phyloP scores from a whole-genome alignment of 2,888 invertebrate species.

The Odontocolon sp. region DNA sequence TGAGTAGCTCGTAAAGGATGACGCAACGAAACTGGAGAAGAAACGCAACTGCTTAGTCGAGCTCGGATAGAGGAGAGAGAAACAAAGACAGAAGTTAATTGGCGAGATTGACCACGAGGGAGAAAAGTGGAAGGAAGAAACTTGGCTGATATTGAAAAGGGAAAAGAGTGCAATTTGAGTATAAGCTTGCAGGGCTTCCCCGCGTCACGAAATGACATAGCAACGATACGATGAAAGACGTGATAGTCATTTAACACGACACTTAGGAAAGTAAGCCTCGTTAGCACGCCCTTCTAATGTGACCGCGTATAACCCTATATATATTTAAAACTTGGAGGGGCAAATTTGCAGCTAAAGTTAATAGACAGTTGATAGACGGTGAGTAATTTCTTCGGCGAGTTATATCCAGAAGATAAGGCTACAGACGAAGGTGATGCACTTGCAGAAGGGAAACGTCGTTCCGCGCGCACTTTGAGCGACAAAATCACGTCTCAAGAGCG shows the following conservation, averaged over 20 bases:
- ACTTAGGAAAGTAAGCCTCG: conserved; percentile 55
- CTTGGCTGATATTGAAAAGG: not conserved
- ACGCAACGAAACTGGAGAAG: conserved; percentile 38
- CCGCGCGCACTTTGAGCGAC: too few relatives aligned
- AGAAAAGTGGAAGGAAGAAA: not conserved
- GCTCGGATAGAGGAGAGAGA: not conserved
- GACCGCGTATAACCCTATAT: not conserved
- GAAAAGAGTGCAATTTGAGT: conserved; percentile 24
- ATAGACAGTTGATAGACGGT: too few relatives aligned
- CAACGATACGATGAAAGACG: conserved; percentile 56
- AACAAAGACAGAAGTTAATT: conserved; percentile 25
- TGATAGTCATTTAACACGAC: conserved; percentile 60
- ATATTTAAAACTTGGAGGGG: too few relatives aligned
- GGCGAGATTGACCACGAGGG: conserved; percentile 32
- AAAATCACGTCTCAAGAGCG: not conserved
- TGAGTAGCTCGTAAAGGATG: conserved; percentile 36
- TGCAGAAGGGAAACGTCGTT: too few relatives aligned
- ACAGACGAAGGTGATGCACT: too few relatives aligned
- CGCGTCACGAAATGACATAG: conserved; percentile 42
- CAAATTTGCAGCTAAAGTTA: too few relatives aligned
- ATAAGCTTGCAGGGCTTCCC: conserved; percentile 36
- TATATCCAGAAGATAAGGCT: too few relatives aligned
- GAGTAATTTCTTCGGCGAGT: too few relatives aligned
- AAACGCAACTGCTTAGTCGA: conserved; percentile 20
- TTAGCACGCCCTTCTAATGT: conserved; percentile 39